phyloP scores from a whole-genome alignment of 2,797 vertebrate species.

The Cyprinella venusta region DNA sequence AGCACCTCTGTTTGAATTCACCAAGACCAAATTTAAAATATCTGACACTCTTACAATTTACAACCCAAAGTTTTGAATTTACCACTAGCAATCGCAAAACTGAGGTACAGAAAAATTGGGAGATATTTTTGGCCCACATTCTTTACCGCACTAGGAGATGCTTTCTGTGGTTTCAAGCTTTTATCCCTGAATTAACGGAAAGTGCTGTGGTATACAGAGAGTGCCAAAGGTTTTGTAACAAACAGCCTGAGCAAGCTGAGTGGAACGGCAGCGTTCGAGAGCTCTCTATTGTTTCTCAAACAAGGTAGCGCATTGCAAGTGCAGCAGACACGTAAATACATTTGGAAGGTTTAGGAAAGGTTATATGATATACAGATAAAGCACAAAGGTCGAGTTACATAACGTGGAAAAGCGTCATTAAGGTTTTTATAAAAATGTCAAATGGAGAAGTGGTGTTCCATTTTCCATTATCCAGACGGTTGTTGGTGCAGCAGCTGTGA shows the following conservation, averaged over 20 bases:
- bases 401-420: background rate
- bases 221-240: constrained; percentile 18
- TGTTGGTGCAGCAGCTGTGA: constrained; percentile 4
- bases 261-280: background rate
- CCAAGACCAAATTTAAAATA: background rate
- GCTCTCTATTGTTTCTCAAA: constrained; percentile 19
- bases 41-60: background rate
- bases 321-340: background rate
- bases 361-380: constrained; percentile 23
- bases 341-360: background rate
- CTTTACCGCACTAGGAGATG: background rate
- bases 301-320: background rate
- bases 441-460: background rate
- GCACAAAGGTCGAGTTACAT: constrained; percentile 29
- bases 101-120: background rate
- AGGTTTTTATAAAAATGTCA: constrained; percentile 6
- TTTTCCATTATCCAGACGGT: constrained; percentile 9
- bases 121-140: background rate
- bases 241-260: constrained; percentile 8
- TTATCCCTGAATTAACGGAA: constrained; percentile 2
- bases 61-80: background rate
- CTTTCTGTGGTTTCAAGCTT: constrained; percentile 5
- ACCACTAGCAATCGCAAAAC: background rate
- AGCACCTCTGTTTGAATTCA: background rate
- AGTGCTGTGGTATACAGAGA: background rate